phyloP scores from a whole-genome alignment of 2,113 vertebrate genomes.

The Corydoras maculifer region DNA sequence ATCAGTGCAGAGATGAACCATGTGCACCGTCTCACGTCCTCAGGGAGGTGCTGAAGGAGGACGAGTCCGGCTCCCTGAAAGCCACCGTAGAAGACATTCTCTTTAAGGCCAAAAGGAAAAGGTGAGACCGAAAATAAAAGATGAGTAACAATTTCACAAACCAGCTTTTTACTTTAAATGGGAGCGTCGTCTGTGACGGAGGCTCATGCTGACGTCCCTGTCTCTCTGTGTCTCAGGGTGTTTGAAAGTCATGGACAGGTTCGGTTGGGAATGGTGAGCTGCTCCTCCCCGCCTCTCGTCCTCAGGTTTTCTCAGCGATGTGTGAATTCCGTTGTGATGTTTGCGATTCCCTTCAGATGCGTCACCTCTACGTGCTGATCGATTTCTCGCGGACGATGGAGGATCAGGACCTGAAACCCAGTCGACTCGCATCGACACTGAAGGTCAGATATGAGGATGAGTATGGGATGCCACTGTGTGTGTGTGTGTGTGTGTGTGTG shows the following conservation, averaged over 20 bases:
- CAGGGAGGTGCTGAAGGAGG: constrained; percentile 96
- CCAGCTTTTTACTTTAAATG: background rate
- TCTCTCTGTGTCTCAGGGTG: constrained; percentile 58
- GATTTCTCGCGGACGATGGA: constrained; percentile 95
- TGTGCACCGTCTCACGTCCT: background rate
- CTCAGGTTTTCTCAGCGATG: fast-evolving
- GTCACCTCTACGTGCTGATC: constrained; percentile 86
- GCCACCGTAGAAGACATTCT: constrained; percentile 92
- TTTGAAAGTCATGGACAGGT: constrained; percentile 87
- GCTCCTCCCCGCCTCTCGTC: background rate
- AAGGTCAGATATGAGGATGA: constrained; percentile 26
- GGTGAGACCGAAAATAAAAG: constrained; percentile 53
- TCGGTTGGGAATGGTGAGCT: constrained; percentile 89
- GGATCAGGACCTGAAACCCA: constrained; percentile 93
- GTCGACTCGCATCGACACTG: constrained; percentile 74
- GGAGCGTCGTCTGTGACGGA: background rate
- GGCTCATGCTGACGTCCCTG: background rate
- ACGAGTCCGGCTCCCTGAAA: constrained; percentile 92
- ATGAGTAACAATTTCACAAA: background rate
- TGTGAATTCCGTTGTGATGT: background rate
- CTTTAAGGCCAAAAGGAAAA: constrained; percentile 89
- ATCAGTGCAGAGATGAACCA: background rate
- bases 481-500: background rate
- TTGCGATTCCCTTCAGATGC: constrained; percentile 74
- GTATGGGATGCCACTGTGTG: background rate